Conservation (phyloP, 2,888 invertebrate genomes). For the Limnephilus marmoratus region DNA sequence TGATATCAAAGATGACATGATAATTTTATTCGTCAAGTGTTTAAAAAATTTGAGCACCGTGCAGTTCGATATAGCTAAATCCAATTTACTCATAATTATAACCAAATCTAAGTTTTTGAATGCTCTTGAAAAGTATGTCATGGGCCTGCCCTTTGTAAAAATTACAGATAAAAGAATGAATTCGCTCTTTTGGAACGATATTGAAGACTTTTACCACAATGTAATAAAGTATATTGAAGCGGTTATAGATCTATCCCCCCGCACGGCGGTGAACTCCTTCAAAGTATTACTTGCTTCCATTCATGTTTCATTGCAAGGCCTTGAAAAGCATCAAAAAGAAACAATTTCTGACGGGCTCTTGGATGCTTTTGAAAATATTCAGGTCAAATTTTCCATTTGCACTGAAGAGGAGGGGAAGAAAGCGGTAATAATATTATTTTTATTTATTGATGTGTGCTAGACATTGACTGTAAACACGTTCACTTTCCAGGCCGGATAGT, state of each 20-base stretch:
- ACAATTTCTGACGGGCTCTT: constrained; percentile 8
- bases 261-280: constrained; percentile 41
- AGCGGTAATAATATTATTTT: constrained; percentile 13
- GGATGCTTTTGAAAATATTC: constrained; percentile 27
- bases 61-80: constrained; percentile 24
- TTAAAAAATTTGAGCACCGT: constrained; percentile 8
- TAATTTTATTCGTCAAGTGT: constrained; percentile 42
- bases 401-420: constrained; percentile 18
- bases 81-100: background rate
- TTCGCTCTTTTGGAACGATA: constrained; percentile 43
- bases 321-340: background rate
- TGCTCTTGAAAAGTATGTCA: constrained; percentile 37
- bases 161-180: constrained; percentile 1
- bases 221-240: constrained; percentile 27
- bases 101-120: constrained; percentile 42
- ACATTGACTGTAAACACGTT: background rate
- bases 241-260: constrained; percentile 41
- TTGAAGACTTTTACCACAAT: constrained; percentile 31
- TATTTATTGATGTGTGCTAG: background rate
- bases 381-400: constrained; percentile 41
- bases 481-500: background rate
- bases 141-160: constrained; percentile 35
- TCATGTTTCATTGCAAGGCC: constrained; percentile 12
- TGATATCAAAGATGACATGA: background rate
- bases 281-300: constrained; percentile 26